Evolutionary conservation across 2,888 invertebrate genomes (phyloP), one percentile per base, ranked within the genome.

Genomic region (Eulithis prunata): DNA sequence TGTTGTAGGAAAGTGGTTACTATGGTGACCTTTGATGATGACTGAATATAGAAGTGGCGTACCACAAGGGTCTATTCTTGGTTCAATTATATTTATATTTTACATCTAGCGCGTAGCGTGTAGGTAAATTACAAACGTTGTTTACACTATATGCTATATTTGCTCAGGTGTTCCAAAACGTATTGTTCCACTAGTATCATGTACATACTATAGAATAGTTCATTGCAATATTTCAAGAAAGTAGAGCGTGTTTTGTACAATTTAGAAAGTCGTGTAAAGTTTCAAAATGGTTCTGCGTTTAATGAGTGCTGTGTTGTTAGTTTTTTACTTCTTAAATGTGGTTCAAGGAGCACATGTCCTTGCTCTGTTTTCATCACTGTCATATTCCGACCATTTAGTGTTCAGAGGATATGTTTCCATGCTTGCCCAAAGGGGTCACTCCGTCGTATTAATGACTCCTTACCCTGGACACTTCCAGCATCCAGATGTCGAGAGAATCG

Each of bases 401-500:
- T 93, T 81, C 71, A 81, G 90, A 74, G 89, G 86, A 66, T 91
- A 89, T 75, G 67, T 91, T 7, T 84, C 90, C 6, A 78, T 83
- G 11, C 84, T 93, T 1, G 83, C 83, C 0, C 82, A 84, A 57
- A 80, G 73, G 68, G 91, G 90, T 0, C 91, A 93, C 65, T 82
- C 85, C 10, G 70, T 91, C 2, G 87, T 90, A 5, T 72, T 90
- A 32, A 92, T 92, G 93, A 93, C 91, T 7, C 86, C 93, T 3
- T 91, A 88, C 68, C 91, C 93, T 2, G 91, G 91, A 10, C 83
- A 89, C 6, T 90, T 89, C 69, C 75, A 78, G 38, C 79, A 82
- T 56, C 87, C 89, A 51, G 90, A 89, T 47, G 66, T 68, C 2
- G 89, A 93, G 60, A 85, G 72, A 58, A 87, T 93, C 11, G 79